Base-by-base conservation (phyloP, 2,797 vertebrate genomes). In the Graptemys geographica region DNA sequence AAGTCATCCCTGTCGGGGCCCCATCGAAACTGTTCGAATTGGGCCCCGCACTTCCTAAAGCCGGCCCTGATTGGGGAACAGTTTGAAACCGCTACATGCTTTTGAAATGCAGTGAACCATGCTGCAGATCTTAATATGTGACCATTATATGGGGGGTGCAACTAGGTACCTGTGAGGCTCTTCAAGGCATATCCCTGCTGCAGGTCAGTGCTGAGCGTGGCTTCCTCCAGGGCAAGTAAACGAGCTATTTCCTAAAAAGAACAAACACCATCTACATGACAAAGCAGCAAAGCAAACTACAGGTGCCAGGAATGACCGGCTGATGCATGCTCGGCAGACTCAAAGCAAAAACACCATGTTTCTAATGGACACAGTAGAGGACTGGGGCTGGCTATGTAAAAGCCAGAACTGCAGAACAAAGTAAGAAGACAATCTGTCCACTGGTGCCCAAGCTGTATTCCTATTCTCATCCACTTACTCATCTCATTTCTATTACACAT, bases 151-250 rank as follows among this genome's bases (percentile, higher is more conserved):
- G 18, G 72, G 72, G 37, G 25, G 10, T 59, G 62, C 1, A 79
- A 86, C 47, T 49, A 56, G 62, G 72, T 98, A 99, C 99, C 99
- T 95, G 99, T 99, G 94, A 99, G 98, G 93, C 99, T 99, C 97
- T 99, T 99, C 95, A 99, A 98, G 76, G 99, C 99, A 28, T 99
- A 99, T 83, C 99, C 99, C 96, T 99, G 99, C 97, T 99, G 99
- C 93, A 99, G 95, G 95, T 99, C 99, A 12, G 99, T 99, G 97
- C 99, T 99, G 92, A 99, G 98, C 0, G 99, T 99, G 7, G 99
- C 99, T 95, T 99, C 99, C 94, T 99, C 99, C 97, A 99, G 98
- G 33, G 99, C 98, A 47, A 99, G 98, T 79, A 99, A 98, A 95
- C 99, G 99, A 94, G 99, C 99, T 79, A 99, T 99, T 98, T 99